Percentiles rank a stretch among this genome's conserved stretches.
Conservation (phyloP, 35 echinoderm and acorn worm species). For the Patiria miniata region DNA sequence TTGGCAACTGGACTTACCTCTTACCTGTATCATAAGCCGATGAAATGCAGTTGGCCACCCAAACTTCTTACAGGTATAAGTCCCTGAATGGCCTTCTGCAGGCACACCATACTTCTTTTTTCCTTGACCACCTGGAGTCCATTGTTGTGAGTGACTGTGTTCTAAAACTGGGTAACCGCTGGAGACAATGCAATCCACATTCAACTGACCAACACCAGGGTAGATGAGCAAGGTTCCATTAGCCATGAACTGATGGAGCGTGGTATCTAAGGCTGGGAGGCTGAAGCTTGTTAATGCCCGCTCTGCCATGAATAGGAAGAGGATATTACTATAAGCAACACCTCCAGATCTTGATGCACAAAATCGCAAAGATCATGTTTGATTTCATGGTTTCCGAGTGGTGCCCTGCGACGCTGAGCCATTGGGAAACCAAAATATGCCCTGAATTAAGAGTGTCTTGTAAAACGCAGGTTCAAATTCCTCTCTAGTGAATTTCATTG, state of each 20-base stretch:
- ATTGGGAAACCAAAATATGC: no score
- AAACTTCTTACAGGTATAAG: background rate
- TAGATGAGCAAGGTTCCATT: conserved; percentile 1
- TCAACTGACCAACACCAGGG: background rate
- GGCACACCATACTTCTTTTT: background rate
- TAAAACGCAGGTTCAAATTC: no score
- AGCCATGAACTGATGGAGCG: background rate
- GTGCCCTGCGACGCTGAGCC: no score
- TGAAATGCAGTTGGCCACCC: background rate
- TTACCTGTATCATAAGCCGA: background rate
- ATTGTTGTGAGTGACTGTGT: background rate
- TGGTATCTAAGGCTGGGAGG: background rate
- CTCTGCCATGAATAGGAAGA: background rate
- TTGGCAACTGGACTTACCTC: background rate
- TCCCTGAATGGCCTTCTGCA: background rate
- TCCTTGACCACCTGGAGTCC: background rate
- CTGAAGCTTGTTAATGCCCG: background rate
- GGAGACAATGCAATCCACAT: background rate
- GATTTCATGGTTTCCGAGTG: no score
- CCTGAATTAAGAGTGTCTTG: no score
- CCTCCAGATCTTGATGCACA: no score
- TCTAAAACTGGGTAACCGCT: background rate
- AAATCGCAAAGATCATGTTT: no score
- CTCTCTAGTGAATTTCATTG: no score
- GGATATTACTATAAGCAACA: no score